Conservation (phyloP, 2,113 vertebrate genomes). For the Rattus norvegicus region GRCr8 NC_086030.1:10697501-10698000, state of each 20-base stretch:
- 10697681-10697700: constrained; percentile 11
- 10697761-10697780: background rate
- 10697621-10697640: background rate
- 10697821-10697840: background rate
- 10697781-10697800: background rate
- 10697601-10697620: background rate
- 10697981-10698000: constrained; percentile 22
- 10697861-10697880: background rate
- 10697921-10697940: constrained; percentile 34
- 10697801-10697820: background rate
- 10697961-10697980: constrained; percentile 67
- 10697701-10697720: constrained; percentile 37
- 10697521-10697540: background rate
- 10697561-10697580: background rate
- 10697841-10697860: background rate
- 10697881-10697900: background rate
- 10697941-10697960: constrained; percentile 34
- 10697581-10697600: background rate
- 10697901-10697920: background rate
- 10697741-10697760: constrained; percentile 39
- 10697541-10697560: background rate
- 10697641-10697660: background rate
- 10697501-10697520: background rate
- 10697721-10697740: constrained; percentile 42
- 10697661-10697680: constrained; percentile 29